Conservation (phyloP, 2,797 vertebrate genomes). For the Scyliorhinus canicula region DNA sequence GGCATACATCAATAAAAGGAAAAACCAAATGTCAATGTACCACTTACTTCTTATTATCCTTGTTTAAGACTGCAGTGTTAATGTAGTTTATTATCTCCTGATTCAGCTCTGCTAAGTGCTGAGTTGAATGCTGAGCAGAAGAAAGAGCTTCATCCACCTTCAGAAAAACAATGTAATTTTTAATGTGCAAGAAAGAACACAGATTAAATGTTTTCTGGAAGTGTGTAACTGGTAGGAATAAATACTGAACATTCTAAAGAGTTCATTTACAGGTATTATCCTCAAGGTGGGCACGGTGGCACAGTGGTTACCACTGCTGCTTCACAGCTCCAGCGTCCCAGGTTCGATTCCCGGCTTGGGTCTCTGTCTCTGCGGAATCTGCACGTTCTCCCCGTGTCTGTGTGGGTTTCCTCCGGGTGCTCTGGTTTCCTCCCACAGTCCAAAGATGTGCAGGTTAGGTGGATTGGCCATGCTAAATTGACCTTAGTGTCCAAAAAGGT, state of each 20-base stretch:
- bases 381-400: no score
- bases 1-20: conserved; percentile 31
- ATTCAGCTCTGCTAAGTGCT: conserved; percentile 42
- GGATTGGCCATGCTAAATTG: no score
- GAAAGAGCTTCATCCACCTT: conserved; percentile 48
- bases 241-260: background rate
- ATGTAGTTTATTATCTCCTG: conserved; percentile 34
- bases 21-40: background rate
- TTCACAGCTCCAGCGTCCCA: no score
- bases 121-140: conserved; percentile 44
- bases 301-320: no score
- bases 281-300: no score
- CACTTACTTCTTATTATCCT: conserved; percentile 29
- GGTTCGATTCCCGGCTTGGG: no score
- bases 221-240: background rate
- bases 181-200: conserved; percentile 41
- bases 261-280: background rate
- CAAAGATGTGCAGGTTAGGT: no score
- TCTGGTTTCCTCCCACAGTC: no score
- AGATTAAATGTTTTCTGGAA: background rate
- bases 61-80: conserved; percentile 34
- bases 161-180: conserved; percentile 53
- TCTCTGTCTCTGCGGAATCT: no score
- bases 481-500: no score
- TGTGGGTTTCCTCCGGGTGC: no score